These are phyloP conservation scores for Xanthostigma xanthostigma DNA, from an alignment of 2,888 invertebrate genomes.

Conservation along the genomic window DNA sequence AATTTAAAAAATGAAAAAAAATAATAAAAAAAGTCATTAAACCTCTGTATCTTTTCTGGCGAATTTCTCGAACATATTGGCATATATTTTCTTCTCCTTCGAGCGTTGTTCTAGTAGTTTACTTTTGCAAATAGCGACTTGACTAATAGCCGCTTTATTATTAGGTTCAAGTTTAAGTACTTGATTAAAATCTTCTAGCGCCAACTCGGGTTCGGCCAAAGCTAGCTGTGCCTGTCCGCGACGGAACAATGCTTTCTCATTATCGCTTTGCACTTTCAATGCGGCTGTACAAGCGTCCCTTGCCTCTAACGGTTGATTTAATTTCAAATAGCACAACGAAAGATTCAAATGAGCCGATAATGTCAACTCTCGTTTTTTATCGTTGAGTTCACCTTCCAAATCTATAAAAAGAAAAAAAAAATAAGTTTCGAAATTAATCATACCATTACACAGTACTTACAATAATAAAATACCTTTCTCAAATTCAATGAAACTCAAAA, in stretches of 20 bases:
- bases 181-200: constrained; percentile 60
- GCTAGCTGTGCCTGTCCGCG: constrained; percentile 66
- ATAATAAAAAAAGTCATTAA: not conserved
- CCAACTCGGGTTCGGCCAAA: constrained; percentile 61
- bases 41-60: constrained; percentile 66
- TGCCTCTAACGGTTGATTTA: constrained; percentile 52
- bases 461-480: constrained; percentile 29
- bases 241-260: constrained; percentile 82
- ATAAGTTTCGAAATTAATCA: not conserved
- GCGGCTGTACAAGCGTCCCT: constrained; percentile 63
- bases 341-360: constrained; percentile 66
- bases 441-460: not conserved
- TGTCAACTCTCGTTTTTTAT: constrained; percentile 38
- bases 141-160: constrained; percentile 77
- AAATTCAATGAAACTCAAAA: constrained; percentile 44
- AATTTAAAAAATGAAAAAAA: constrained; percentile 5
- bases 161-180: constrained; percentile 66
- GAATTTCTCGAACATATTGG: constrained; percentile 92
- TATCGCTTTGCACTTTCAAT: constrained; percentile 54
- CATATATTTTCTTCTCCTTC: constrained; percentile 76
- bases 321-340: constrained; percentile 66
- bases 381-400: constrained; percentile 28
- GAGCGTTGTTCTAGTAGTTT: constrained; percentile 59
- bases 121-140: constrained; percentile 54
- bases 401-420: constrained; percentile 15